Percentiles rank a stretch among this genome's conserved stretches.
Evolutionary conservation across 2,113 vertebrate genomes (phyloP).

Genomic region (Ceyx melanurus): DNA sequence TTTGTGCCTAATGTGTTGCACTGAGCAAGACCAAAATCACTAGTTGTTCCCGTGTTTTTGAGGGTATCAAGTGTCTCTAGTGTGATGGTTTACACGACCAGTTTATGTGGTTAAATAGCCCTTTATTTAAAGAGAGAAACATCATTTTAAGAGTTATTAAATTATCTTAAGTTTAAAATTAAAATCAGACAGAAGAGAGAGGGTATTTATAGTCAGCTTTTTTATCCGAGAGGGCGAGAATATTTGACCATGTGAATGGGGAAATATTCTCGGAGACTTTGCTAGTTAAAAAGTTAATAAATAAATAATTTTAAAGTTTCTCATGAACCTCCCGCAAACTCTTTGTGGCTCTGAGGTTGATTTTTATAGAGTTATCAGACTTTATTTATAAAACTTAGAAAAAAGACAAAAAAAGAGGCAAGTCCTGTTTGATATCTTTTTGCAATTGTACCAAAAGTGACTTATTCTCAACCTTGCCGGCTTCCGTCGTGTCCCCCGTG

Average conservation of each 20-base stretch:
- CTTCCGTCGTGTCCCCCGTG: constrained; percentile 68
- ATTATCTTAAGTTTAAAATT: constrained; percentile 79
- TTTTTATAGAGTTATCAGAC: constrained; percentile 91
- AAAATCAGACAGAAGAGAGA: constrained; percentile 72
- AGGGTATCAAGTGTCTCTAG: constrained; percentile 77
- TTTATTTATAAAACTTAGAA: constrained; percentile 92
- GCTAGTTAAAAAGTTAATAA: constrained; percentile 78
- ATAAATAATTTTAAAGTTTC: constrained; percentile 81
- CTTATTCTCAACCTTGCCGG: constrained; percentile 89
- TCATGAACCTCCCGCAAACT: constrained; percentile 86
- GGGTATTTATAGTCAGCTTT: constrained; percentile 78
- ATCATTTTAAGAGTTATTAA: constrained; percentile 81
- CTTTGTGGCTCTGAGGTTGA: constrained; percentile 90
- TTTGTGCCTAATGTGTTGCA: constrained; percentile 82
- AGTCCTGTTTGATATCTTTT: constrained; percentile 90
- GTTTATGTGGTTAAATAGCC: constrained; percentile 86
- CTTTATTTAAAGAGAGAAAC: constrained; percentile 81
- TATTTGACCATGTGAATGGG: constrained; percentile 80
- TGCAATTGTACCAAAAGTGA: constrained; percentile 99
- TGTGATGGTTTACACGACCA: constrained; percentile 82
- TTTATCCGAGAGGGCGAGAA: constrained; percentile 76
- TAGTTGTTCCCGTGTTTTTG: constrained; percentile 68
- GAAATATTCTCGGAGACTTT: constrained; percentile 87
- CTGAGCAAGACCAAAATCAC: constrained; percentile 83
- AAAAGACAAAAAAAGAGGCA: constrained; percentile 77